Percentiles rank a stretch among this genome's conserved stretches.
phyloP scores from a whole-genome alignment of 2,797 vertebrate species.

The Hydrocynus forskahlii region DNA sequence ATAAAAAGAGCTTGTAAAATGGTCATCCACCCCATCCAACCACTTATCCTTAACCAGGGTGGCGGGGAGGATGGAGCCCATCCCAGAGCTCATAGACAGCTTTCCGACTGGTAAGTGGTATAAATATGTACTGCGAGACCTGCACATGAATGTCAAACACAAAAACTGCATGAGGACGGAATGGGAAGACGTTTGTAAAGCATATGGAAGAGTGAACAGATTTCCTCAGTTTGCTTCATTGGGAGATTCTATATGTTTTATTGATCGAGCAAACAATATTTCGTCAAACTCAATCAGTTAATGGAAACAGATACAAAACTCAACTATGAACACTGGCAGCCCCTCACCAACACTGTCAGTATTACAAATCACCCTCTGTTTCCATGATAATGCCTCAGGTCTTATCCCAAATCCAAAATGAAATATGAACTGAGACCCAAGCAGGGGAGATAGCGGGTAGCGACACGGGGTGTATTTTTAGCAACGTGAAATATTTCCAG shows the following conservation, averaged over 20 bases:
- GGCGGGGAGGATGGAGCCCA: no score
- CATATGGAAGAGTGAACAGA: not conserved
- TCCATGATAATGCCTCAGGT: constrained; percentile 19
- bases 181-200: not conserved
- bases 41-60: no score
- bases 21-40: no score
- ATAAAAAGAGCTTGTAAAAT: no score
- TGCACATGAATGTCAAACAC: no score
- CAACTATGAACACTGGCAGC: constrained; percentile 3
- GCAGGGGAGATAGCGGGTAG: constrained; percentile 8
- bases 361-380: constrained; percentile 11
- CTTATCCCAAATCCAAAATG: constrained; percentile 35
- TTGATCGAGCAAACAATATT: not conserved
- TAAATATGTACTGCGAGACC: no score
- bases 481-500: not conserved
- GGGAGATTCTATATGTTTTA: not conserved
- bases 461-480: not conserved
- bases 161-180: no score
- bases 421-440: constrained; percentile 24
- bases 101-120: no score
- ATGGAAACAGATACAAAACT: no score
- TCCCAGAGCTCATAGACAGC: no score
- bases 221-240: not conserved
- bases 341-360: constrained; percentile 30
- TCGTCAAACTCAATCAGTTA: not conserved